Conservation (phyloP, 2,888 invertebrate genomes). For the Brenthis hecate region DNA sequence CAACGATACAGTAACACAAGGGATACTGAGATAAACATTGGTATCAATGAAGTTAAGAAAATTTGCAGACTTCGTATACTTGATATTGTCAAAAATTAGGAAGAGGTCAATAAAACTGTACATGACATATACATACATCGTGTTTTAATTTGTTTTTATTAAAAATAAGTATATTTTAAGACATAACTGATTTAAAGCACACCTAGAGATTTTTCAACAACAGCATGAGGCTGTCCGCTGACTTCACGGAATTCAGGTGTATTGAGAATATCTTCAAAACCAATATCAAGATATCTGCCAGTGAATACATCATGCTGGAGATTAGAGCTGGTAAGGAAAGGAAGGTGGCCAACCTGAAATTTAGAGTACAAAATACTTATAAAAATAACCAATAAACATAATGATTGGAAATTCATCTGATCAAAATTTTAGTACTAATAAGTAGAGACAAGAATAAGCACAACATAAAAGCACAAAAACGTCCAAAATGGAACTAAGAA, state of each 20-base stretch:
- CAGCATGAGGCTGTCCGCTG: conserved; percentile 91
- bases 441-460: too few species aligned
- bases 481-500: too few species aligned
- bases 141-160: conserved; percentile 28
- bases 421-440: too few species aligned
- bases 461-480: too few species aligned
- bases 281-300: conserved; percentile 88
- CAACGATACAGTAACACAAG: conserved; percentile 76
- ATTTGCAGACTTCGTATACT: conserved; percentile 83
- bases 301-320: conserved; percentile 87
- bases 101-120: conserved; percentile 14
- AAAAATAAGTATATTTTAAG: conserved; percentile 26
- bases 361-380: conserved; percentile 7
- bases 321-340: conserved; percentile 87
- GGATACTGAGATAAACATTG: conserved; percentile 80
- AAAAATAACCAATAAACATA: background rate
- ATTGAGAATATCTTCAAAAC: conserved; percentile 90
- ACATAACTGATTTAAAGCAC: conserved; percentile 65
- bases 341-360: conserved; percentile 81
- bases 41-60: conserved; percentile 86
- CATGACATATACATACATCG: conserved; percentile 8
- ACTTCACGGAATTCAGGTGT: conserved; percentile 87
- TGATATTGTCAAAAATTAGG: conserved; percentile 67
- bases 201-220: conserved; percentile 89
- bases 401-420: background rate